phyloP scores from a whole-genome alignment of 2,888 invertebrate species.

The Raillietiella orientalis region DNA sequence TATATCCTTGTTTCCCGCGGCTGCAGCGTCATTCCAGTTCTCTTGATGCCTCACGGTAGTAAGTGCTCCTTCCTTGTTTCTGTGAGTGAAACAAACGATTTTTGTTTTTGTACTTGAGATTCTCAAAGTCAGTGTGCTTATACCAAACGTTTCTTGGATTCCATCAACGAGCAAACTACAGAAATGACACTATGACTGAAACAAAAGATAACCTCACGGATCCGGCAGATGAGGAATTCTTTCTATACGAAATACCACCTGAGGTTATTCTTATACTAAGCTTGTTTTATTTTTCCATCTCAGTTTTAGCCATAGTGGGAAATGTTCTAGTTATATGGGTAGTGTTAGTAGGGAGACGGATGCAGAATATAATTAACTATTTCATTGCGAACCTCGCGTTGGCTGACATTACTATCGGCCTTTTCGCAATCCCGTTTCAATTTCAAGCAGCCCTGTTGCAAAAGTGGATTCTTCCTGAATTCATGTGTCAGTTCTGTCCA shows the following conservation, averaged over 20 bases:
- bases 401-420: slow-evolving; percentile 52
- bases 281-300: slow-evolving; percentile 44
- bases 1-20: no score
- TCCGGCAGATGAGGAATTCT: no score
- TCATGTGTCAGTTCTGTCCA: slow-evolving; percentile 63
- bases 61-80: no score
- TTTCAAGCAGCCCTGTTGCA: slow-evolving; percentile 63
- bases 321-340: slow-evolving; percentile 60
- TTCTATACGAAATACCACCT: slow-evolving; percentile 37
- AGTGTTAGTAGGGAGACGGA: slow-evolving; percentile 30
- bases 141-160: no score
- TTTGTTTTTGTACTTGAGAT: no score
- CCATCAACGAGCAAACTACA: no score
- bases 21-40: no score
- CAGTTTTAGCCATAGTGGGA: slow-evolving; percentile 42
- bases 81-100: no score
- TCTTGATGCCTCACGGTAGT: no score
- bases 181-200: no score
- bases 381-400: slow-evolving; percentile 45
- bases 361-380: slow-evolving; percentile 51
- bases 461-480: slow-evolving; percentile 47
- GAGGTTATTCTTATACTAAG: slow-evolving; percentile 37
- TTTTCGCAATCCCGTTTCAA: slow-evolving; percentile 59
- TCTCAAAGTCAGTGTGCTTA: no score
- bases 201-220: no score